Base-by-base conservation (phyloP, 2,888 invertebrate species). In the Embidobia sp. region DNA sequence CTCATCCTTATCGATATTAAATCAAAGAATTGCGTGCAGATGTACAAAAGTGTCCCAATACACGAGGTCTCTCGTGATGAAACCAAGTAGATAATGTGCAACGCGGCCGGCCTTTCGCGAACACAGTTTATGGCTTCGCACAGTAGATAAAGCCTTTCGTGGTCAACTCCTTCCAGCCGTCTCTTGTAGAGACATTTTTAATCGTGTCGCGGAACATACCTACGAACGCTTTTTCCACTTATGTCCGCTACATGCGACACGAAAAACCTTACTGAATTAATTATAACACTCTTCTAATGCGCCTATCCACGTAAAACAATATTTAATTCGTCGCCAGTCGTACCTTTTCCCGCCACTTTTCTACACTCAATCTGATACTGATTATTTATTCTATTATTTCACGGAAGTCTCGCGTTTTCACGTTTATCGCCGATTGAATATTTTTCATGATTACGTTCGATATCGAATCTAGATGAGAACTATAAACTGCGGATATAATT, bases 101-200 rank as follows among this genome's bases (percentile, higher is more conserved):
- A 75, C 63, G 63, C 55, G 67, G 63, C 57, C 75, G 67, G 75
- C 75, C 55, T 75, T 75, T 75, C 66, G 75, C 63, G 75, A 63
- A 75, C 75, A 75, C 75, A 63, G 63, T 75, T 75, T 75, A 75
- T 75, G 67, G 75, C 75, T 67, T 66, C 64, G 64, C 57, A 48
- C 55, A 73, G 73, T 73, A 74, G 74, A 74, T 74, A 74, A 74
- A 74, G 61, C 74, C 66, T 74, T 66, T 66, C 74, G 74, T 74
- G 74, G 74, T 67, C 61, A 75, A 61, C 67, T 67, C 55, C 67
- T 61, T 61, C 22, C 33, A 75, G 27, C 46, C 55, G 40, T 67
- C 55, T 69, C 75, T 75, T 75, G 75, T 75, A 75, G 67, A 53
- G 59, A 75, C 74, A 75, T 75, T 75, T 75, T 75, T 75, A 67